Conservation (phyloP, 2,888 invertebrate species). For the Epinotia ramella region DNA sequence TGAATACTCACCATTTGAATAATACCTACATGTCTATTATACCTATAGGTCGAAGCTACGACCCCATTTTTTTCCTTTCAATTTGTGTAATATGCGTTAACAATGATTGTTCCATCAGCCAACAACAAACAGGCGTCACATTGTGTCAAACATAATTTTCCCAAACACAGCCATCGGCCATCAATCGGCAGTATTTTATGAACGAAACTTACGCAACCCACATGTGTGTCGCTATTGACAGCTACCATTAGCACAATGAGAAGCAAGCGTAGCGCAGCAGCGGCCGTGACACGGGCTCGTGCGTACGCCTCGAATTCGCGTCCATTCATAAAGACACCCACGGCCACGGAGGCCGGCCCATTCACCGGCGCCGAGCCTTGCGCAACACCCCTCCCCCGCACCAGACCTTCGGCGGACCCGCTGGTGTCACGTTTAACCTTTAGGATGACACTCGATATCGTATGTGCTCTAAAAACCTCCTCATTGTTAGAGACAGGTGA, state of each 20-base stretch:
- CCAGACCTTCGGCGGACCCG: conserved; percentile 68
- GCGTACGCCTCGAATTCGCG: conserved; percentile 81
- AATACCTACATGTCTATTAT: no score
- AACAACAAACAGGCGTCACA: conserved; percentile 12
- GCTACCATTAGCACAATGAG: conserved; percentile 74
- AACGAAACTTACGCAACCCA: conserved; percentile 45
- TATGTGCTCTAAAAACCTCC: conserved; percentile 47
- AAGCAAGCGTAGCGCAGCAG: conserved; percentile 55
- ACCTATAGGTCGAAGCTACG: no score
- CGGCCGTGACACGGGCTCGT: conserved; percentile 76
- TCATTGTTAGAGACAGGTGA: conserved; percentile 37
- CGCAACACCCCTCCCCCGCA: conserved; percentile 67
- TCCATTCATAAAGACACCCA: conserved; percentile 83
- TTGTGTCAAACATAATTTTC: conserved; percentile 4
- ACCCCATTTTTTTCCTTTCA: no score
- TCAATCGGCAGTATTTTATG: conserved; percentile 24
- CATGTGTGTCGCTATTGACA: conserved; percentile 67
- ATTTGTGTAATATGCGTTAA: no score
- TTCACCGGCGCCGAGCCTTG: conserved; percentile 80
- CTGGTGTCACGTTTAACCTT: conserved; percentile 47
- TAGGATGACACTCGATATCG: conserved; percentile 44
- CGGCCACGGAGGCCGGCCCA: conserved; percentile 74
- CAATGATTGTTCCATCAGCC: background rate
- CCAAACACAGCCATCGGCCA: conserved; percentile 9
- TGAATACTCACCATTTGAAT: no score